Evolutionary conservation across 2,113 vertebrate species (phyloP).

Genomic region (Bubo scandiacus): DNA sequence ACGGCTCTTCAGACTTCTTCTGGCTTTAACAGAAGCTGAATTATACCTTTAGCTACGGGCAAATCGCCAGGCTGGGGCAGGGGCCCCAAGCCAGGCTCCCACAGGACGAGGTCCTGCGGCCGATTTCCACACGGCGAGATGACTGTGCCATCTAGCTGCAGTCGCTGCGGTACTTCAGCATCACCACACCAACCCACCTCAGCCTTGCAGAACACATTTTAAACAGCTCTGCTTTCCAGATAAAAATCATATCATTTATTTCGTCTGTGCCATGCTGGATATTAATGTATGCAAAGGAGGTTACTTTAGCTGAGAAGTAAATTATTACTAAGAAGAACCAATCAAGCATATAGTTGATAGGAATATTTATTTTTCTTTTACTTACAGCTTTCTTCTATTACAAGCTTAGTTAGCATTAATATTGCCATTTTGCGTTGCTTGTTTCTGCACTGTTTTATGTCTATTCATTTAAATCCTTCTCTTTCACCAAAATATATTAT

Average conservation of each 20-base stretch:
- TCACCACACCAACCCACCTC: rapidly evolving
- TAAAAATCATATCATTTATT: background rate
- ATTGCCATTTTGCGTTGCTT: background rate
- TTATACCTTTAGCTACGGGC: rapidly evolving
- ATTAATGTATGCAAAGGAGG: background rate
- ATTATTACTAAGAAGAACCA: background rate
- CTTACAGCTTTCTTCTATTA: background rate
- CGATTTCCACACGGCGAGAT: background rate
- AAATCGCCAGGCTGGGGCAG: background rate
- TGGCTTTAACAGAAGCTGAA: background rate
- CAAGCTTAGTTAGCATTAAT: background rate
- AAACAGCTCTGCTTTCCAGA: background rate
- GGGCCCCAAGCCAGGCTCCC: too few species aligned
- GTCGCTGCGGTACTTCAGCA: rapidly evolving
- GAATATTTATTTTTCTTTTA: background rate
- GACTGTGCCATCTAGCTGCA: conserved; percentile 7
- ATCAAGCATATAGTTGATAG: background rate
- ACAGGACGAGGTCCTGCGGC: too few species aligned
- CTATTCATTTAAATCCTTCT: background rate
- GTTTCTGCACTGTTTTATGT: background rate
- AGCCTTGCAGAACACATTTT: rapidly evolving
- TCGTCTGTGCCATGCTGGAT: background rate
- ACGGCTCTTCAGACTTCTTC: background rate
- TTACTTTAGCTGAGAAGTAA: background rate
- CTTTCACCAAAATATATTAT: background rate